These are phyloP conservation scores for Drosophila macrospina DNA, from an alignment of 2,888 invertebrate genomes.

Conservation along the genomic window DNA sequence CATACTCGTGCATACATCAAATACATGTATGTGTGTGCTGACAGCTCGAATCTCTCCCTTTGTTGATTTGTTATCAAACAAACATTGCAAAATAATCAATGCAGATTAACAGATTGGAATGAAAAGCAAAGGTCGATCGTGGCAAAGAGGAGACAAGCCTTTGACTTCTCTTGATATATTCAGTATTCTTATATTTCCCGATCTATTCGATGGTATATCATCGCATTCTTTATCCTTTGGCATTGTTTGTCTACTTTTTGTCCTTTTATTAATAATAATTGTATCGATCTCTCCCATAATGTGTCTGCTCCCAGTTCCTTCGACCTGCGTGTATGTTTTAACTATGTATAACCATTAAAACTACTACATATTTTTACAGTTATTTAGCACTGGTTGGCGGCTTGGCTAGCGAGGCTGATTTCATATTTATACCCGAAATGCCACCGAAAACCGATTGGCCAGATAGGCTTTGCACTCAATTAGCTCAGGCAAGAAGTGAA, in stretches of 20 bases:
- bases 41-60: conserved; percentile 9
- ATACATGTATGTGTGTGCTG: conserved; percentile 18
- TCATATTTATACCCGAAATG: conserved; percentile 95
- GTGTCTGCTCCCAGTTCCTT: not conserved
- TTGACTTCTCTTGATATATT: not conserved
- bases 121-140: too few species aligned
- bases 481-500: conserved; percentile 88
- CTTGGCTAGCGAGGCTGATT: conserved; percentile 93
- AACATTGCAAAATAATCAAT: not conserved
- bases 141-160: not conserved
- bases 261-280: conserved; percentile 1
- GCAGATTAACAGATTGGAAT: conserved; percentile 4
- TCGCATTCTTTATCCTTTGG: not conserved
- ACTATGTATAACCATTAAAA: conserved; percentile 36
- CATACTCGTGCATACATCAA: conserved; percentile 32
- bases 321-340: conserved; percentile 20
- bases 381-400: conserved; percentile 94
- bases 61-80: conserved; percentile 6
- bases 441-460: conserved; percentile 93
- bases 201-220: not conserved
- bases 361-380: conserved; percentile 86
- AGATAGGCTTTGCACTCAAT: conserved; percentile 90
- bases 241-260: not conserved
- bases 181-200: not conserved
- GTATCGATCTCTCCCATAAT: not conserved